Conservation (phyloP, 2,797 vertebrate species). For the Mormyrus proboscirostris region DNA sequence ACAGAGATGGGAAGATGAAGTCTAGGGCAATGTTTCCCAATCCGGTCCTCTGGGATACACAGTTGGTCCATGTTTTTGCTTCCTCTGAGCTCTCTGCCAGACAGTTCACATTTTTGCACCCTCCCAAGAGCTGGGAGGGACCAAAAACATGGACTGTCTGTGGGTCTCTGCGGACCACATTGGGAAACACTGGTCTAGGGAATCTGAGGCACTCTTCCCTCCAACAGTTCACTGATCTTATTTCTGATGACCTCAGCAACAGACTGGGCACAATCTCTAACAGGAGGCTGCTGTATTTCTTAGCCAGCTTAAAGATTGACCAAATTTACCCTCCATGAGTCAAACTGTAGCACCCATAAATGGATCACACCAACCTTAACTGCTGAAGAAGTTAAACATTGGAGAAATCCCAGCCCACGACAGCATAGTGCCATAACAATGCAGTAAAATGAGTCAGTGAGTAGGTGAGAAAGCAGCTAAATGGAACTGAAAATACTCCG, state of each 20-base stretch:
- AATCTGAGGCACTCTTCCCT: background rate
- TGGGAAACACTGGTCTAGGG: background rate
- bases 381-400: slow-evolving; percentile 45
- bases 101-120: background rate
- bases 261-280: slow-evolving; percentile 27
- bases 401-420: slow-evolving; percentile 21
- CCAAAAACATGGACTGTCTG: background rate
- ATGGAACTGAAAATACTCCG: background rate
- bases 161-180: background rate
- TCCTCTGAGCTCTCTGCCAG: background rate
- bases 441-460: slow-evolving; percentile 6
- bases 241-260: slow-evolving; percentile 40
- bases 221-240: slow-evolving; percentile 11
- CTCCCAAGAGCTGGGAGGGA: background rate
- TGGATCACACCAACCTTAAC: slow-evolving; percentile 27
- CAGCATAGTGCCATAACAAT: background rate
- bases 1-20: background rate
- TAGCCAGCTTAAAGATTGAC: slow-evolving; percentile 59
- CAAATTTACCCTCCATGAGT: slow-evolving; percentile 33
- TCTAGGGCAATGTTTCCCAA: background rate
- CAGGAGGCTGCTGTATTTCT: slow-evolving; percentile 34
- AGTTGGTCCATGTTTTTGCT: background rate
- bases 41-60: background rate
- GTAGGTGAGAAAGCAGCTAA: background rate
- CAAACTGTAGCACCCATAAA: slow-evolving; percentile 53